These are phyloP conservation scores for Microctonus brassicae DNA, from an alignment of 2,888 invertebrate species.

Conservation along the genomic window DNA sequence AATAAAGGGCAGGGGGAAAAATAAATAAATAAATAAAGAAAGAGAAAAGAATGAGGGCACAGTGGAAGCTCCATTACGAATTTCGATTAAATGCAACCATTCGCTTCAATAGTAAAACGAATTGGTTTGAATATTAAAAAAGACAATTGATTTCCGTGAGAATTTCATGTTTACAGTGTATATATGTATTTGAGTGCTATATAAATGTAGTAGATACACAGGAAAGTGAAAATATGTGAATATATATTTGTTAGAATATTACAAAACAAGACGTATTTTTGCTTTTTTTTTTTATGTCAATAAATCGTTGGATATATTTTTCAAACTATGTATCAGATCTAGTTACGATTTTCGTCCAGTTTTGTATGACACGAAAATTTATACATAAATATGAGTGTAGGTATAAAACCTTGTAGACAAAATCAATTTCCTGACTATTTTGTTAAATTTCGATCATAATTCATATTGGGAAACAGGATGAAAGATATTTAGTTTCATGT, in stretches of 20 bases:
- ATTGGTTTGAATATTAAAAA: constrained; percentile 34
- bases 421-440: constrained; percentile 27
- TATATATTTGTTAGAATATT: no score
- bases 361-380: not conserved
- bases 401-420: no score
- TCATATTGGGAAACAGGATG: constrained; percentile 5
- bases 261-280: no score
- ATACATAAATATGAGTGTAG: not conserved
- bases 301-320: constrained; percentile 33
- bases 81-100: constrained; percentile 32
- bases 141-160: constrained; percentile 19
- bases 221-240: not conserved
- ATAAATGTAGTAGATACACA: no score
- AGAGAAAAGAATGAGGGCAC: constrained; percentile 19
- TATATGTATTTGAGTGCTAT: no score
- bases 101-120: constrained; percentile 30
- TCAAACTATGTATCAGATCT: constrained; percentile 25
- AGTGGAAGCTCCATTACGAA: constrained; percentile 22
- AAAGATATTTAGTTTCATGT: constrained; percentile 3
- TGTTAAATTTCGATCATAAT: constrained; percentile 12
- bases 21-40: constrained; percentile 10
- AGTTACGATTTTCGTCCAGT: not conserved
- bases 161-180: not conserved
- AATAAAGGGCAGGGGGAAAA: constrained; percentile 1
- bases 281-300: no score